Evolutionary conservation across 1,140 invertebrate genomes (phyloP), one percentile per base, ranked within the genome.

Genomic region (Coptotermes formosanus): DNA sequence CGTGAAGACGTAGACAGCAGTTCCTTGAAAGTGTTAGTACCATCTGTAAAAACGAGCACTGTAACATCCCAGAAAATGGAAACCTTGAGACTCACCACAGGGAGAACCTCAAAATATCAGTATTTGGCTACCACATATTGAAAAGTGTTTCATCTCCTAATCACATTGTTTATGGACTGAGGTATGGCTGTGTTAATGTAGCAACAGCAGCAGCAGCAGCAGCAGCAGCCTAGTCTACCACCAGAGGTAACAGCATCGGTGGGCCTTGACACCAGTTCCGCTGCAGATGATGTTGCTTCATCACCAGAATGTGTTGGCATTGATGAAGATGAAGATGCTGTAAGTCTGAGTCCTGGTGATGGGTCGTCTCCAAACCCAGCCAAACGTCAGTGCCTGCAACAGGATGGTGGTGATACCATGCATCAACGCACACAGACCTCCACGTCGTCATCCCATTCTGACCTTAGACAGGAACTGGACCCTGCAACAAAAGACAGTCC

Each of bases 401-500:
- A 45, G 45, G 83, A 84, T 48, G 45, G n/a, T 25, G n/a, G 44
- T 48, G 52, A 52, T 45, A n/a, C 9, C 25, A 19, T 21, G 55
- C 44, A 59, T 30, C 83, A 52, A 12, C 30, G n/a, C 23, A 45
- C 45, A 11, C 43, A 83, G 43, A 83, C 83, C 3, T n/a, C 25
- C 14, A 48, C 83, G 12, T 44, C 48, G 16, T 30, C 43, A 48
- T 30, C 43, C 48, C 38, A 83, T 30, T 52, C 45, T 59, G 44
- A 52, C 43, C 52, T 52, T 12, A 45, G 52, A 32, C 52, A 25
- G 30, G 45, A 84, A 23, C 45, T 52, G 25, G 45, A 48, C 9
- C 25, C n/a, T 19, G n/a, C 21, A 52, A 21, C 52, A n/a, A 84
- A 84, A 45, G 52, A 84, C 48, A 48, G 45, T 48, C n/a, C 91